Base-by-base conservation (phyloP, 2,113 vertebrate genomes). In the Chaetops frenatus region DNA sequence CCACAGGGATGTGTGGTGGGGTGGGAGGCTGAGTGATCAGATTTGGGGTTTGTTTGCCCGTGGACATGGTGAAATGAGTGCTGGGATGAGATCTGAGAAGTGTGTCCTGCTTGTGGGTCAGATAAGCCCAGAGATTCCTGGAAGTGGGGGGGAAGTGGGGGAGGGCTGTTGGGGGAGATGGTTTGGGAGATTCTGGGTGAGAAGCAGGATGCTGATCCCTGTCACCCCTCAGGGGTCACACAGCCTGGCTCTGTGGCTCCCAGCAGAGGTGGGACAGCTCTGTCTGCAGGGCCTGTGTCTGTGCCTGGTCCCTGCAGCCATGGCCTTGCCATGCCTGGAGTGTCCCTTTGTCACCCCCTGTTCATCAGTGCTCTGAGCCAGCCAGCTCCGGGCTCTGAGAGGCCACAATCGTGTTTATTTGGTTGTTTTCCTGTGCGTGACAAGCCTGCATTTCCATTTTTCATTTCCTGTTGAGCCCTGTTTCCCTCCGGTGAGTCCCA, bases 381-480 rank as follows among this genome's bases (percentile, higher is more conserved):
- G 80, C 19, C 47, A 77, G 91, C 80, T 95, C 81, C 61, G 88
- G 72, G 94, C 21, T 4, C 86, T 65, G 56, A 3, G 35, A 79
- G 93, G 78, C 84, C 92, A 40, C 80, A 16, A 18, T 85, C 65
- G 11, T 8, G 4, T 92, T 73, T 61, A 81, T 88, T 73, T 18
- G 70, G 62, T 47, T 67, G 61, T 88, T 95, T 96, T 90, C 76
- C 88, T 77, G 62, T 76, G 92, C 73, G 44, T 96, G 95, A 95
- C 90, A 86, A 6, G 74, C 54, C 71, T 84, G 86, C 70, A 58
- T 96, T 96, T 94, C 92, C 89, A 97, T 97, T 96, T 97, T 96
- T 97, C 96, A 97, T 97, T 98, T 98, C 98, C 97, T 96, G 57
- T 87, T 84, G 81, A 95, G 94, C 95, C 92, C 76, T 23, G 48